Conservation (phyloP, 2,888 invertebrate species). For the Drosophila affinis region DNA sequence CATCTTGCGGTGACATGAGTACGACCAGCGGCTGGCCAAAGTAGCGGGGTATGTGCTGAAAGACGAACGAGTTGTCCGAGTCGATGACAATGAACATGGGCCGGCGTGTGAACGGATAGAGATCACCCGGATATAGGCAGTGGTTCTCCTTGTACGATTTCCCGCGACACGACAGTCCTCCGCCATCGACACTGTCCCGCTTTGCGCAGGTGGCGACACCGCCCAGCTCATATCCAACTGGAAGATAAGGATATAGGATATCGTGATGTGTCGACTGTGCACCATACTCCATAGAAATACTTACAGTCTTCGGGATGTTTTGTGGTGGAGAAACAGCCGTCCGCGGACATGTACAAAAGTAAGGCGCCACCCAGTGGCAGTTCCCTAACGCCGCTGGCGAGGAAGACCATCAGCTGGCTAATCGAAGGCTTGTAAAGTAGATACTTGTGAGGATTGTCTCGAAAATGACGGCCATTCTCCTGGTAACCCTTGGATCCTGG, state of each 20-base stretch:
- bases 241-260: constrained; percentile 54
- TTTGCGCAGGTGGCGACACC: constrained; percentile 95
- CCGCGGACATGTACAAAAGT: constrained; percentile 96
- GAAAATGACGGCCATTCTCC: constrained; percentile 89
- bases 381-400: constrained; percentile 96
- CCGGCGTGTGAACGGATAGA: constrained; percentile 95
- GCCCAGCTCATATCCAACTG: constrained; percentile 95
- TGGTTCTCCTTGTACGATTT: constrained; percentile 87
- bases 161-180: constrained; percentile 83
- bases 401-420: constrained; percentile 95
- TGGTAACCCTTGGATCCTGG: constrained; percentile 86
- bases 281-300: constrained; percentile 62
- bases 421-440: constrained; percentile 97
- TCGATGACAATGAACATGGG: constrained; percentile 97
- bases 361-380: constrained; percentile 95
- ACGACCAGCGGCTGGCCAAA: constrained; percentile 97
- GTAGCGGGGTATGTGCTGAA: constrained; percentile 94
- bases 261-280: neutral
- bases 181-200: constrained; percentile 87
- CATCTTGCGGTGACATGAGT: constrained; percentile 96
- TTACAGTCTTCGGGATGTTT: constrained; percentile 95
- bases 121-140: constrained; percentile 96
- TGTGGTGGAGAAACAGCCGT: constrained; percentile 92
- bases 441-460: constrained; percentile 98
- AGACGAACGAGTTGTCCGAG: constrained; percentile 96